These are phyloP conservation scores for Stylophora pistillata DNA, from an alignment of 64 coral and sea anemone genomes.

Conservation along the genomic window DNA sequence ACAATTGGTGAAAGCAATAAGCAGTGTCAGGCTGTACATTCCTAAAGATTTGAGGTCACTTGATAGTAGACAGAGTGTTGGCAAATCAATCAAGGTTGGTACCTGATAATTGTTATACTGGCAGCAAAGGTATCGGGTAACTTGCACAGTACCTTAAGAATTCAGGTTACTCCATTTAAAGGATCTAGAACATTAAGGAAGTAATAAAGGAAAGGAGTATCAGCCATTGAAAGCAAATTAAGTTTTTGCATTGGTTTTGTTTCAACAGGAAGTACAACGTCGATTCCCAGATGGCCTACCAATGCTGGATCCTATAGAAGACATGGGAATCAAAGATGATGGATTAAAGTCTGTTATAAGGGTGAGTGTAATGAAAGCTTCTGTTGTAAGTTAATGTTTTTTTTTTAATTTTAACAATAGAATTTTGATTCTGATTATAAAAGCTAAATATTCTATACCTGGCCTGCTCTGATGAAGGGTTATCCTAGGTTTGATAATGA, in stretches of 20 bases:
- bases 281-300: slow-evolving; percentile 96
- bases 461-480: too few species aligned
- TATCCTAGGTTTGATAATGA: too few species aligned
- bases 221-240: too few species aligned
- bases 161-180: too few species aligned
- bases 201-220: too few species aligned
- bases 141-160: too few species aligned
- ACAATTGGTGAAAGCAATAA: slow-evolving; percentile 83
- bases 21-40: slow-evolving; percentile 95
- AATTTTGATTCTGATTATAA: neutral
- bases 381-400: neutral
- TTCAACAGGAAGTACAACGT: slow-evolving; percentile 81
- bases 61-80: slow-evolving; percentile 94
- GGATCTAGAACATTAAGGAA: too few species aligned
- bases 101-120: neutral
- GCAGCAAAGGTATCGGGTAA: too few species aligned
- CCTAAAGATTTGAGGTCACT: slow-evolving; percentile 95
- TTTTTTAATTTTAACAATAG: neutral
- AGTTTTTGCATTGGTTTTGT: neutral
- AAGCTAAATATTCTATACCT: neutral
- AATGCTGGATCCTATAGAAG: slow-evolving; percentile 93
- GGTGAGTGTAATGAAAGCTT: slow-evolving; percentile 46
- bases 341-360: slow-evolving; percentile 84
- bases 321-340: slow-evolving; percentile 98
- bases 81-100: slow-evolving; percentile 92